Evolutionary conservation across 2,888 invertebrate species (phyloP), one percentile per base, ranked within the genome.

Genomic region (Sarcophaga caerulescens): DNA sequence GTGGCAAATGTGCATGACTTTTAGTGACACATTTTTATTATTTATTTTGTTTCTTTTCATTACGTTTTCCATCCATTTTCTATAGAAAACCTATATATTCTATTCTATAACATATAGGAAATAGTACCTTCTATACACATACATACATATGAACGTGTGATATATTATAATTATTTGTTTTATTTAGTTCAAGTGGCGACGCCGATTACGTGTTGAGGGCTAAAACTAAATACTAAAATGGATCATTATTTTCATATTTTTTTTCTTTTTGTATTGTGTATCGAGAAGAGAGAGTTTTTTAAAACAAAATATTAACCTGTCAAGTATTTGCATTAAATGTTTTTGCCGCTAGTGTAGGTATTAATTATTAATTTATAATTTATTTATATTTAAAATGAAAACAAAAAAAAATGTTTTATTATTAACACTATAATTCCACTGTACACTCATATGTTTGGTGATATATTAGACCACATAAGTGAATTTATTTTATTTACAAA

Each of bases 1-100:
- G 45, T 45, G 44, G 52, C 69, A 69, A 69, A 52, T 69, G 69
- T 69, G 23, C 47, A 69, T 69, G 69, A 69, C 52, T 69, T 47
- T 69, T 47, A 17, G 52, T 69, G 68, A 68, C 68, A 45, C 19
- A 68, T 45, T 35, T 68, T 45, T 70, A 52, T 71, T 71, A 71
- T 71, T 71, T 71, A 71, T 71, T 71, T 71, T 52, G 4, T 52
- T 52, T 52, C 17, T 52, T 52, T 52, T 52, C 12, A 52, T 52
- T 52, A 52, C 52, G 14, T 17, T 52, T 52, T 52, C 52, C 17
- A 52, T 52, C 1, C 10, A 14, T 52, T 17, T 52, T 52, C 17
- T 52, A 14, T 52, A 52, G 52, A 14, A 52, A 52, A 52, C 52
- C 17, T 52, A 17, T 52, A 52, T 52, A 52, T 52, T 17, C 12